Evolutionary conservation across 2,888 invertebrate genomes (phyloP).

Genomic region (Amphipoea lucens): DNA sequence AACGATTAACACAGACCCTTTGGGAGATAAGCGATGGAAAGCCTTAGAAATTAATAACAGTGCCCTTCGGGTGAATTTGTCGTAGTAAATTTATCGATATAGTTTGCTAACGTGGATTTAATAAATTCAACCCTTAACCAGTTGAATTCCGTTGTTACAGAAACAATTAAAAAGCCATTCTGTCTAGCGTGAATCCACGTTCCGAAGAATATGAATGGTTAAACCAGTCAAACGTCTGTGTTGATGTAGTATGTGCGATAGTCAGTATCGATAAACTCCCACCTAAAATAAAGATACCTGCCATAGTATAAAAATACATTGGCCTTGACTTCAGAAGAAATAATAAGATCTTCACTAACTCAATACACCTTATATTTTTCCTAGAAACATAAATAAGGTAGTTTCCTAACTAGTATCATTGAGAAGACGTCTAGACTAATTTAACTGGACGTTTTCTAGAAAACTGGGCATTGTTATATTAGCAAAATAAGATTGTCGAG

Average conservation of each 20-base stretch:
- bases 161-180: background rate
- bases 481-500: slow-evolving; percentile 45
- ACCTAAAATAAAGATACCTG: background rate
- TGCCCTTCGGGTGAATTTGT: slow-evolving; percentile 27
- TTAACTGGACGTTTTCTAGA: slow-evolving; percentile 14
- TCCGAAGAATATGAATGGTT: background rate
- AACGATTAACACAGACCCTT: slow-evolving; percentile 45
- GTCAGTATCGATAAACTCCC: background rate
- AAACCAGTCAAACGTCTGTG: background rate
- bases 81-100: slow-evolving; percentile 14
- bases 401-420: background rate
- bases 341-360: background rate
- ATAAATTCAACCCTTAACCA: background rate
- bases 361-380: background rate
- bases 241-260: background rate
- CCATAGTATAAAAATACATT: too few relatives aligned
- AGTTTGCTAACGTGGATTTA: background rate
- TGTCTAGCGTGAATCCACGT: too few relatives aligned
- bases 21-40: slow-evolving; percentile 45
- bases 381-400: background rate
- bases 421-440: slow-evolving; percentile 4
- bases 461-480: slow-evolving; percentile 28
- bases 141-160: too few relatives aligned
- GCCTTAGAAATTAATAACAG: slow-evolving; percentile 45
- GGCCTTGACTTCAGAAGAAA: background rate